phyloP scores from a whole-genome alignment of 2,113 vertebrate species.

The Motacilla tschutschensis region DNA sequence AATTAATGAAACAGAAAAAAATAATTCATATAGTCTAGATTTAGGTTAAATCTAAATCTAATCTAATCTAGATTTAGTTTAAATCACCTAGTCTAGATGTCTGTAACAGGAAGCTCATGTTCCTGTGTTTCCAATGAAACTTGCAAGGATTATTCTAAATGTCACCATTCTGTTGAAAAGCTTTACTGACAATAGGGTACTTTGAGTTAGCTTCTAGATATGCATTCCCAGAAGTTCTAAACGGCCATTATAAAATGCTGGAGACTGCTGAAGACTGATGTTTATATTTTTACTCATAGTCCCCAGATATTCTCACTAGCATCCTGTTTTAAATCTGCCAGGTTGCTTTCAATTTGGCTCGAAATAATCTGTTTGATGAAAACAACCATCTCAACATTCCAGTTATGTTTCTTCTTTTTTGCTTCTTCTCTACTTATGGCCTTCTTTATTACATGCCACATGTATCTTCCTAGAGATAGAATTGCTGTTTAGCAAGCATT shows the following conservation, averaged over 20 bases:
- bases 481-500: background rate
- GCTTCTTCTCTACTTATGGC: background rate
- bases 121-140: background rate
- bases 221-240: background rate
- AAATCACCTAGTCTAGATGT: background rate
- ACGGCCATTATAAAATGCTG: background rate
- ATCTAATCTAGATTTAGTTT: no score
- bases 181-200: background rate
- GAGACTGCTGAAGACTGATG: background rate
- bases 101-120: background rate
- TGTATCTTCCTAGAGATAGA: background rate
- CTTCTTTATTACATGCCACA: background rate
- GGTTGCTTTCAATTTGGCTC: background rate
- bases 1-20: background rate
- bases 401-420: background rate
- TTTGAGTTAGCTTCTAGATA: background rate
- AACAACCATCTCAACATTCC: background rate
- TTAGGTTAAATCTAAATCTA: no score
- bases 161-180: background rate
- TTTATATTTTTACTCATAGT: constrained; percentile 23
- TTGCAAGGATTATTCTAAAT: background rate
- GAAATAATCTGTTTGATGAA: background rate
- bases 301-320: background rate
- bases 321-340: background rate
- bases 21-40: background rate